These are phyloP conservation scores for Phorcus lineatus DNA, from an alignment of 2,888 invertebrate species.

Conservation along the genomic window DNA sequence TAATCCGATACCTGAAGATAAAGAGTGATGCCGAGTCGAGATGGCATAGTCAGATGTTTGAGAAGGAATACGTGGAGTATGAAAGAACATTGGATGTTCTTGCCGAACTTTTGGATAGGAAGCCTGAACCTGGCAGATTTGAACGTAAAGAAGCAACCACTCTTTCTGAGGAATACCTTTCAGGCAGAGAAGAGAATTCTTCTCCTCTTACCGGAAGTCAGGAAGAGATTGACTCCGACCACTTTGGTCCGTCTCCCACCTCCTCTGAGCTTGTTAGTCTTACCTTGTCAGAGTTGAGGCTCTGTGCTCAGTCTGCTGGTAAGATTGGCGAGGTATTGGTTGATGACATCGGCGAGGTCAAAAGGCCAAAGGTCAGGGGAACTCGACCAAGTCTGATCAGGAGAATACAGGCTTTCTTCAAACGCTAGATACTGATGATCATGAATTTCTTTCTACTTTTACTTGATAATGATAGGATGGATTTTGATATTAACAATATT, in stretches of 20 bases:
- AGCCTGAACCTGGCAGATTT: background rate
- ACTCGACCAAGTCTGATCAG: background rate
- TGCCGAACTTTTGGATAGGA: background rate
- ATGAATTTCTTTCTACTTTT: too few relatives aligned
- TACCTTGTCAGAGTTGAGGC: background rate
- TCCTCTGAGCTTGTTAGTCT: background rate
- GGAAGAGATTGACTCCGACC: background rate
- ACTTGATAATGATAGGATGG: too few relatives aligned
- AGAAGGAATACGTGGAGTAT: background rate
- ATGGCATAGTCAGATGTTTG: slow-evolving; percentile 13
- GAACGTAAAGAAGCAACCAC: too few relatives aligned
- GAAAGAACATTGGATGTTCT: slow-evolving; percentile 2
- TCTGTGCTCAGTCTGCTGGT: background rate
- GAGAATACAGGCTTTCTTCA: background rate
- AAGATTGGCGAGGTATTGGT: background rate
- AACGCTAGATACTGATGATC: background rate
- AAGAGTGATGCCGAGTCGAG: background rate
- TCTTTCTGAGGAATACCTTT: too few relatives aligned
- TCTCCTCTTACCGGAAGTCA: background rate
- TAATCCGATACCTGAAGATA: background rate
- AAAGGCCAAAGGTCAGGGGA: background rate
- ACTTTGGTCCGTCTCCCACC: background rate
- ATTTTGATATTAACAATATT: too few relatives aligned
- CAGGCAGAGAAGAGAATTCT: too few relatives aligned
- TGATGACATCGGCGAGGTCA: background rate